phyloP scores from a whole-genome alignment of 2,888 invertebrate species.

The Neoscelio sp. region DNA sequence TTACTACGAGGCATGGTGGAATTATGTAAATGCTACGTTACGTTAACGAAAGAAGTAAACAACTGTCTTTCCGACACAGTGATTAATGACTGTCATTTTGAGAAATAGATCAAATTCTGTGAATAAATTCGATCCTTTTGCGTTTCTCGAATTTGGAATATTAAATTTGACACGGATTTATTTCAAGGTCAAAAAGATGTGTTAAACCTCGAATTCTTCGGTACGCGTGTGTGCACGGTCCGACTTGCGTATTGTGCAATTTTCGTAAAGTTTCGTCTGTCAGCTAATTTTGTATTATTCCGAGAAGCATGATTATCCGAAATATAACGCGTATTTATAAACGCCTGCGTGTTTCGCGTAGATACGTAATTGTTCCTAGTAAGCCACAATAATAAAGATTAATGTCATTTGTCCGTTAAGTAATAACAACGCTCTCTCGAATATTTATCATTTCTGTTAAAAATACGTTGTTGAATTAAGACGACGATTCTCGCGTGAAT shows the following conservation, averaged over 20 bases:
- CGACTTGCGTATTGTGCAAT: conserved; percentile 58
- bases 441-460: too few species aligned
- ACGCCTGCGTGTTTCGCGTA: conserved; percentile 54
- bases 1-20: conserved; percentile 12
- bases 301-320: conserved; percentile 66
- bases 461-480: too few species aligned
- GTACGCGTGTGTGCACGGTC: conserved; percentile 24
- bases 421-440: conserved; percentile 1
- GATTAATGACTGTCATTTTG: conserved; percentile 32
- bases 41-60: conserved; percentile 37
- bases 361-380: conserved; percentile 63
- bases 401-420: conserved; percentile 55
- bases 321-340: conserved; percentile 65
- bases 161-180: conserved; percentile 59
- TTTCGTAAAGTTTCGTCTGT: conserved; percentile 61
- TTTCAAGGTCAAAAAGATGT: conserved; percentile 57
- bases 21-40: conserved; percentile 46
- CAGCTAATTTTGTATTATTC: conserved; percentile 65
- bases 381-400: conserved; percentile 53
- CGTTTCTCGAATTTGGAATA: conserved; percentile 23
- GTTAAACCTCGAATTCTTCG: conserved; percentile 50
- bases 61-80: conserved; percentile 20
- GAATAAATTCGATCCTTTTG: conserved; percentile 23
- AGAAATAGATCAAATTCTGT: conserved; percentile 28
- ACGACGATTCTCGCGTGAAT: too few species aligned